Percentiles rank a stretch among this genome's conserved stretches.
Conservation (phyloP, 2,888 invertebrate species). For the Tipula lateralis region DNA sequence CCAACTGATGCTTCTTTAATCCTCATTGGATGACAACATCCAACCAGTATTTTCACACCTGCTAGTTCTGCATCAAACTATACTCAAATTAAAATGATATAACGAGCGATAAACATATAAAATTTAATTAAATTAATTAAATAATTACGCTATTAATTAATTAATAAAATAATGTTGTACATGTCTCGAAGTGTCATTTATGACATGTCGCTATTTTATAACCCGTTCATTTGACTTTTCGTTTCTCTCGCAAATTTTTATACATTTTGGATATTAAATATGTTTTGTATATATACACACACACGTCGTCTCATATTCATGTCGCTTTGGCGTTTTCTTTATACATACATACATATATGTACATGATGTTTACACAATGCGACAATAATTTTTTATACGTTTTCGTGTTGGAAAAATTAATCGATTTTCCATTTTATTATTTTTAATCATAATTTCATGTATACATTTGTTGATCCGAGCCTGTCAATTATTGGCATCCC, state of each 20-base stretch:
- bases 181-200: background rate
- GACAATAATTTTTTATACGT: background rate
- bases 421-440: background rate
- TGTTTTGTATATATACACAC: too few species aligned
- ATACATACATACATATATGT: background rate
- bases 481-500: too few species aligned
- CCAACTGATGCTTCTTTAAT: too few species aligned
- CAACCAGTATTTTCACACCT: background rate
- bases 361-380: background rate
- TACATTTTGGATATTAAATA: background rate
- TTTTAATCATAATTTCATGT: background rate
- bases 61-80: background rate
- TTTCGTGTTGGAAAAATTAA: background rate
- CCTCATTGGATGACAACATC: background rate
- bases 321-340: background rate
- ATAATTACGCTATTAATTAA: background rate
- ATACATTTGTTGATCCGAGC: too few species aligned
- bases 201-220: background rate
- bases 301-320: too few species aligned
- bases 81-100: background rate
- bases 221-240: background rate
- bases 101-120: background rate
- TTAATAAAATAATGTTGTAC: background rate
- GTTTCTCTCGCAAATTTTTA: background rate
- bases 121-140: background rate